A percentile compares a stretch with the other conserved stretches of the same genome.
These are phyloP conservation scores for Catamblyrhynchus diadema DNA, from an alignment of 2,797 vertebrate genomes.

Conservation along the genomic window DNA sequence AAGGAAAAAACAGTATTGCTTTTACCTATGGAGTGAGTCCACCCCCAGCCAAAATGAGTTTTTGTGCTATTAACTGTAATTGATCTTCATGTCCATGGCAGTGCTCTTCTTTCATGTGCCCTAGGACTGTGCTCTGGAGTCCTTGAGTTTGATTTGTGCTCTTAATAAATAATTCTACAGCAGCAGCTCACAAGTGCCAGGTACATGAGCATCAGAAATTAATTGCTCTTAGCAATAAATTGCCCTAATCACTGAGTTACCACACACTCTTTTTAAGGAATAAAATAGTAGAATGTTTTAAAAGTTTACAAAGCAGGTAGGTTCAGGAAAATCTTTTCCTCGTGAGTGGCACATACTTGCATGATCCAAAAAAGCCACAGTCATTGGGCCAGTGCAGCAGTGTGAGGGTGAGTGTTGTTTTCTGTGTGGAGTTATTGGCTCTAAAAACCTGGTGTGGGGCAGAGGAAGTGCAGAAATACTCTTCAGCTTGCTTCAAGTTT, in stretches of 20 bases:
- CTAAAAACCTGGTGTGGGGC: background rate
- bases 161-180: background rate
- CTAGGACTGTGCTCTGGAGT: background rate
- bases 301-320: background rate
- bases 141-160: background rate
- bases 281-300: background rate
- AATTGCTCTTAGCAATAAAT: background rate
- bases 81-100: background rate
- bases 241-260: background rate
- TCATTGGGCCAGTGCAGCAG: background rate
- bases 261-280: background rate
- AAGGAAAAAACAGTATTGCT: background rate
- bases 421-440: background rate
- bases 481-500: background rate
- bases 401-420: background rate
- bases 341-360: rapidly evolving
- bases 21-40: background rate
- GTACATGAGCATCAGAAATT: background rate
- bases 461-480: background rate
- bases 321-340: background rate
- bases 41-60: background rate
- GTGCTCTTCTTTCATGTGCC: background rate
- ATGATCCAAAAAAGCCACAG: background rate
- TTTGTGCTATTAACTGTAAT: background rate
- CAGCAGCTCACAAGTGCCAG: background rate